A percentile compares a stretch with the other conserved stretches of the same genome.
phyloP scores from a whole-genome alignment of 2,888 invertebrate species.

The Reticulitermes lucifugus region DNA sequence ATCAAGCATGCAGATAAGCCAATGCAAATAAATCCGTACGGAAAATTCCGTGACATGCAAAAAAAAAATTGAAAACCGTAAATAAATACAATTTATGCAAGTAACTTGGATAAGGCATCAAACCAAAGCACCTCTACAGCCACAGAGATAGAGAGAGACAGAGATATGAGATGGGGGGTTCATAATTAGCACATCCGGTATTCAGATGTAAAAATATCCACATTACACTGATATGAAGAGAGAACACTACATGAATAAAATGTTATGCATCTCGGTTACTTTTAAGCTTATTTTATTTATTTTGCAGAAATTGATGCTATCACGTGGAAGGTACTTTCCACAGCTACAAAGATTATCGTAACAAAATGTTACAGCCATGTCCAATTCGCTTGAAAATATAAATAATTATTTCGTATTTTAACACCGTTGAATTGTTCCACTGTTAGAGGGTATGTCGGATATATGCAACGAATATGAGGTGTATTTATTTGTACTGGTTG shows the following conservation, averaged over 20 bases:
- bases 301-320: too few relatives aligned
- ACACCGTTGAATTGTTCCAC: too few relatives aligned
- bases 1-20: not conserved
- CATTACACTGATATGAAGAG: not conserved
- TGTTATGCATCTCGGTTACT: too few relatives aligned
- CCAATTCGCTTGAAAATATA: too few relatives aligned
- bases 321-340: too few relatives aligned
- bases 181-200: constrained; percentile 20
- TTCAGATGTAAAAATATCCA: constrained; percentile 14
- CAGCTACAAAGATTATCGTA: too few relatives aligned
- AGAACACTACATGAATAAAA: not conserved
- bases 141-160: constrained; percentile 52
- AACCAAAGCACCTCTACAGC: constrained; percentile 48
- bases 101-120: constrained; percentile 7
- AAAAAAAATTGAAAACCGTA: not conserved
- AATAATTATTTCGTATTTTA: too few relatives aligned
- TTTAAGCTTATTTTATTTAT: too few relatives aligned
- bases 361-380: too few relatives aligned
- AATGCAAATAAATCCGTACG: not conserved
- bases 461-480: too few relatives aligned
- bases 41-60: constrained; percentile 16
- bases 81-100: constrained; percentile 16
- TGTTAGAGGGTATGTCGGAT: too few relatives aligned
- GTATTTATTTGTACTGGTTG: too few relatives aligned
- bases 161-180: constrained; percentile 40